Evolutionary conservation across 2,888 invertebrate species (phyloP), one percentile per base, ranked within the genome.

Genomic region (Marronus borbonicus): DNA sequence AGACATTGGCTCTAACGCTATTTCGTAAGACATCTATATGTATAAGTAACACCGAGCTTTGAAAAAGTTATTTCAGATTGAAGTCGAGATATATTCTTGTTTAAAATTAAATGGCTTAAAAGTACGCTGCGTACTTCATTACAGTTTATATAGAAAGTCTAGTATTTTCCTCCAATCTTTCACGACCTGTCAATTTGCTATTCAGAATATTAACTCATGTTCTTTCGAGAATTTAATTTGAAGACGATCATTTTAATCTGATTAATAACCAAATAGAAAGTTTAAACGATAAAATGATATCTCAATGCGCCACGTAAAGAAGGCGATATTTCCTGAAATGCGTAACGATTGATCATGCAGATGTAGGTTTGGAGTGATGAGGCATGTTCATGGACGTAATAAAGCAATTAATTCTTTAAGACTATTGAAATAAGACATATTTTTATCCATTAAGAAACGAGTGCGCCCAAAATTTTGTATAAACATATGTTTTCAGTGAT

Each of bases 81-180:
- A 58, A 69, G 31, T 28, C 31, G 31, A 50, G 79, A 79, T 79
- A 79, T 76, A 78, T 70, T 79, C 75, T 78, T 78, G 78, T 79
- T 79, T 79, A 66, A 79, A 79, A 79, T 79, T 79, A 79, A 79
- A 78, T 79, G 77, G 70, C 78, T 78, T 78, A 77, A 70, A 72
- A 69, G 50, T 76, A 78, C 79, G 60, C 78, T 72, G 44, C 74
- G 55, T 77, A 52, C 50, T 77, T 79, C 58, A 77, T 24, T 20
- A 60, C 28, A 39, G 49, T 24, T 60, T 60, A 52, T 55, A 31
- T 74, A 44, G 60, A 74, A 74, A 74, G 58, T 5, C n/a, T 60
- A 20, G 62, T 62, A 49, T 74, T 74, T 74, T 60, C 60, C 44
- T 74, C 44, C 20, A 44, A 44, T 60, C 72, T 60, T 60, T 74